Percentiles rank a stretch among this genome's conserved stretches.
These are phyloP conservation scores for Petrocephalus microphthalmus DNA, from an alignment of 2,113 vertebrate genomes.

Conservation along the genomic window DNA sequence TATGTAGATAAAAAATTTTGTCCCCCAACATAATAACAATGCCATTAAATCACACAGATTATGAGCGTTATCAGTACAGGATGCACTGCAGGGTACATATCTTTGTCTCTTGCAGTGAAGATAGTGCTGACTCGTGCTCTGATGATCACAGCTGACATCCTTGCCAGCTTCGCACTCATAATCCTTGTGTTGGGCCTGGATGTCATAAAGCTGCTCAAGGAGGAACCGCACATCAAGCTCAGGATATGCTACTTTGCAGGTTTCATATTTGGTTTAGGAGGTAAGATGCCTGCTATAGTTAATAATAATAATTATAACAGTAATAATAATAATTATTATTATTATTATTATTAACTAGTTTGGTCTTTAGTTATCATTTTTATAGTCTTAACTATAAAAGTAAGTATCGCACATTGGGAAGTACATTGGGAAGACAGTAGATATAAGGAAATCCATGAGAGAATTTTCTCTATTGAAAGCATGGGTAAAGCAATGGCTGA, in stretches of 20 bases:
- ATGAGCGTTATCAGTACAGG: not conserved
- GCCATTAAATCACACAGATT: not conserved
- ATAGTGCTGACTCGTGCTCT: slow-evolving; percentile 54
- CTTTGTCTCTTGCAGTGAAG: slow-evolving; percentile 46
- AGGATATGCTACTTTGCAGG: slow-evolving; percentile 52
- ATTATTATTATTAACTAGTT: not conserved
- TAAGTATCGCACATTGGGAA: not conserved
- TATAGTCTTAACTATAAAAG: not conserved
- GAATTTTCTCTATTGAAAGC: not conserved
- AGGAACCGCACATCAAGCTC: slow-evolving; percentile 46
- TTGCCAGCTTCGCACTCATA: slow-evolving; percentile 51
- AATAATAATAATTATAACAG: not conserved
- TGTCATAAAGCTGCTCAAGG: slow-evolving; percentile 52
- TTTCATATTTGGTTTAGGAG: slow-evolving; percentile 37
- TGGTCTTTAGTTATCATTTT: not conserved
- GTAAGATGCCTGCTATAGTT: slow-evolving; percentile 30
- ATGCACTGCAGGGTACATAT: not conserved
- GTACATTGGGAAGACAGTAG: not conserved
- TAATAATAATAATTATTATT: not conserved
- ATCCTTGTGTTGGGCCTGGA: slow-evolving; percentile 47
- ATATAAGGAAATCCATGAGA: not conserved
- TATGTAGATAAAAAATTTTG: not conserved
- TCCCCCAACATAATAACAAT: not conserved
- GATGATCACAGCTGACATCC: slow-evolving; percentile 54
- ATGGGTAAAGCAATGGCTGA: not conserved